Evolutionary conservation across 2,113 vertebrate genomes (phyloP).

Genomic region (Peucedramus taeniatus): DNA sequence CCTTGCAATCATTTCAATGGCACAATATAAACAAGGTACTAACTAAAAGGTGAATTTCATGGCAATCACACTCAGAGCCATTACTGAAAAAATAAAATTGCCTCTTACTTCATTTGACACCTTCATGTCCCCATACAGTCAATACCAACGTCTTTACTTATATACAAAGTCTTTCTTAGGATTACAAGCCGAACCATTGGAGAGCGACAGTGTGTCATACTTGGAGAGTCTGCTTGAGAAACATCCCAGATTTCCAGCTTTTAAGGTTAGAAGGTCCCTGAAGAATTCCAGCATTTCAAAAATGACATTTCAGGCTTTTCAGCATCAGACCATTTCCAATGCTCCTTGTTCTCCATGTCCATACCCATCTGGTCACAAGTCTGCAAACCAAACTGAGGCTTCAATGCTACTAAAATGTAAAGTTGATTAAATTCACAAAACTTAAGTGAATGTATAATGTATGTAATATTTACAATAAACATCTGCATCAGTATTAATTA

Average conservation of each 20-base stretch:
- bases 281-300: conserved; percentile 34
- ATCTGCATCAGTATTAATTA: conserved; percentile 59
- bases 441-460: not conserved
- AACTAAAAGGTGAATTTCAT: conserved; percentile 59
- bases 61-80: conserved; percentile 47
- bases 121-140: conserved; percentile 21
- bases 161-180: conserved; percentile 33
- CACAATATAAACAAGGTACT: conserved; percentile 60
- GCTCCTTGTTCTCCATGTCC: not conserved
- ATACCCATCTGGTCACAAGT: not conserved
- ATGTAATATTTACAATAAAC: conserved; percentile 50
- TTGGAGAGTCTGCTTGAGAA: conserved; percentile 20
- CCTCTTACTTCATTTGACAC: conserved; percentile 21
- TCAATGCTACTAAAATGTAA: conserved; percentile 6
- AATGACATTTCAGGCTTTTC: not conserved
- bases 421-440: not conserved
- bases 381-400: conserved; percentile 46
- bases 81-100: conserved; percentile 46
- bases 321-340: not conserved
- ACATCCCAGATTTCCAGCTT: conserved; percentile 37
- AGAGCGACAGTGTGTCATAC: not conserved
- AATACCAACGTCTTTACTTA: conserved; percentile 7
- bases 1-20: conserved; percentile 52
- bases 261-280: conserved; percentile 14
- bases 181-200: conserved; percentile 27